Evolutionary conservation across 2,113 vertebrate genomes (phyloP).

Genomic region (Megaceryle maxima): DNA sequence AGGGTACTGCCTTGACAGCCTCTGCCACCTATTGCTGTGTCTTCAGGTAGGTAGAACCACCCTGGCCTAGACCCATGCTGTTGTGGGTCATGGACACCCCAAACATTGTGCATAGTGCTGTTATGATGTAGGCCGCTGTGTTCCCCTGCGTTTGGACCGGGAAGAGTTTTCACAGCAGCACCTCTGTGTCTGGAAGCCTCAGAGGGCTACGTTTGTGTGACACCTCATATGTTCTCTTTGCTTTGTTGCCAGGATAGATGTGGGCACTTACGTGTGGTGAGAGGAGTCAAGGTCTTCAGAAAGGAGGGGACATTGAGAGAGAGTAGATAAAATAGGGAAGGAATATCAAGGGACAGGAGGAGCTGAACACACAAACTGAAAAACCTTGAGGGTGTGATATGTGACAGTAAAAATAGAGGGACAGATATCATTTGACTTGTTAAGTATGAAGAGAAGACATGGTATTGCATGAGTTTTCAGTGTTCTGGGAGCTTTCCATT

Average conservation of each 20-base stretch:
- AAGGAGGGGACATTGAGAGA: neutral
- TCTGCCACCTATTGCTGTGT: neutral
- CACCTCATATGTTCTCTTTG: neutral
- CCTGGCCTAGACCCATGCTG: neutral
- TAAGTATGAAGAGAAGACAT: neutral
- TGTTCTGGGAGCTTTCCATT: neutral
- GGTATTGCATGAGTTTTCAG: neutral
- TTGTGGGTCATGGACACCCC: neutral
- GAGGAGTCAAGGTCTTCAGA: neutral
- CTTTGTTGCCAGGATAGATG: neutral
- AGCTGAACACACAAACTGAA: neutral
- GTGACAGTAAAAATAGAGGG: neutral
- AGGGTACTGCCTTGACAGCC: neutral
- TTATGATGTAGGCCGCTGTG: neutral
- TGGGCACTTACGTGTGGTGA: fast-evolving
- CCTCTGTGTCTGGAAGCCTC: neutral
- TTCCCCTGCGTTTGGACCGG: neutral
- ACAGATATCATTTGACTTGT: neutral
- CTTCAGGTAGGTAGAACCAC: neutral
- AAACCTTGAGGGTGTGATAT: neutral
- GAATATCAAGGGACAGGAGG: neutral
- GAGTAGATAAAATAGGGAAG: neutral
- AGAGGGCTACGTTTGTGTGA: neutral
- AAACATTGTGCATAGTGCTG: neutral
- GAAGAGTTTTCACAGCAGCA: neutral